These are phyloP conservation scores for Elgaria multicarinata DNA, from an alignment of 2,113 vertebrate species.

Conservation along the genomic window DNA sequence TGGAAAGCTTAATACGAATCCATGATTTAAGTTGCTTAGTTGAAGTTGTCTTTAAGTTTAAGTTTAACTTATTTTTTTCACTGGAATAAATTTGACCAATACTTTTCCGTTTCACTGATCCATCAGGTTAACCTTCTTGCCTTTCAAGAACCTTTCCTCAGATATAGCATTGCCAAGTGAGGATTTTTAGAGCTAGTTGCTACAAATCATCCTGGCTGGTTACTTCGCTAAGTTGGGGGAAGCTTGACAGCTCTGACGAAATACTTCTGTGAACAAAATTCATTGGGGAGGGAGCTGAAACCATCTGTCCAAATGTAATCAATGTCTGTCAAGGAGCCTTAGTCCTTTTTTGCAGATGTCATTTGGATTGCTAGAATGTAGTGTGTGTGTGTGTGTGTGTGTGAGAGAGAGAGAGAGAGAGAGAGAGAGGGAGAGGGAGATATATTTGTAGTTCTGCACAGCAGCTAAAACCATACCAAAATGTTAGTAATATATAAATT, in stretches of 20 bases:
- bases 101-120: constrained; percentile 49
- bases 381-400: background rate
- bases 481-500: background rate
- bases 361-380: constrained; percentile 31
- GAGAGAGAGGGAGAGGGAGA: background rate
- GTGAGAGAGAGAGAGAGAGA: background rate
- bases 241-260: constrained; percentile 64
- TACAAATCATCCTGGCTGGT: constrained; percentile 59
- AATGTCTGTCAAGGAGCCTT: constrained; percentile 52
- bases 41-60: no score
- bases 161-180: constrained; percentile 32
- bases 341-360: constrained; percentile 29
- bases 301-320: constrained; percentile 57
- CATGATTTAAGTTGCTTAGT: background rate
- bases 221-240: constrained; percentile 53
- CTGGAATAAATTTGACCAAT: background rate
- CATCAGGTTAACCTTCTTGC: constrained; percentile 66
- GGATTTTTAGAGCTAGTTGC: constrained; percentile 58
- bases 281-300: constrained; percentile 33
- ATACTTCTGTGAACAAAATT: constrained; percentile 66
- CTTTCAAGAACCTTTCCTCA: constrained; percentile 59
- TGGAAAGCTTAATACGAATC: background rate
- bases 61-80: background rate
- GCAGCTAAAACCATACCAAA: background rate
- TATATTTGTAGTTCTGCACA: background rate